These are phyloP conservation scores for Ptilonorhynchus violaceus DNA, from an alignment of 2,113 vertebrate species.

Conservation along the genomic window DNA sequence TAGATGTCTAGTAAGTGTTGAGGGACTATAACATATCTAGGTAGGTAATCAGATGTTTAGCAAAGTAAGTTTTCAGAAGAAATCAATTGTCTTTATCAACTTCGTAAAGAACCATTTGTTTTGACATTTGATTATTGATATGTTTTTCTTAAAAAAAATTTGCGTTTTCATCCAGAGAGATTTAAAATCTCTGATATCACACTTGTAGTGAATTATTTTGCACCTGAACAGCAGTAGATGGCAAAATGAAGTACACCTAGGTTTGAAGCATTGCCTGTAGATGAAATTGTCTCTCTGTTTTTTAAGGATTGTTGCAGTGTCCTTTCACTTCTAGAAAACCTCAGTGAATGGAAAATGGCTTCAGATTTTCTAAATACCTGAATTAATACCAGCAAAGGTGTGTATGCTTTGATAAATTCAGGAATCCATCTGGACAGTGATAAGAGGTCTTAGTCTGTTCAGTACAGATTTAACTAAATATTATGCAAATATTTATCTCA, in stretches of 20 bases:
- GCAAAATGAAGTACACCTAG: neutral
- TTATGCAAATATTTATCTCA: conserved; percentile 52
- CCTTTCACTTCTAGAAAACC: neutral
- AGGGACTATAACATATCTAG: neutral
- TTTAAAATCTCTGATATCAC: neutral
- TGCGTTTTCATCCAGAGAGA: neutral
- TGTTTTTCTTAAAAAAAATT: neutral
- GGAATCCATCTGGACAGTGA: conserved; percentile 21
- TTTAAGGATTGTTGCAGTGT: neutral
- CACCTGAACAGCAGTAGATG: neutral
- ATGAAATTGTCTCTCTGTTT: neutral
- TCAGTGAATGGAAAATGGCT: neutral
- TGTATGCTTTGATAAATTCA: conserved; percentile 8
- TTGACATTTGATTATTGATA: neutral
- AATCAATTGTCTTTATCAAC: neutral
- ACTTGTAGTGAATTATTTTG: neutral
- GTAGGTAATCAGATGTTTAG: neutral
- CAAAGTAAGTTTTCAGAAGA: neutral
- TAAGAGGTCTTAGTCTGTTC: conserved; percentile 23
- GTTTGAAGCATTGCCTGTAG: neutral
- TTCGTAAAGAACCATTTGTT: neutral
- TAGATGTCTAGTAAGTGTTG: neutral
- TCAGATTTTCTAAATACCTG: neutral
- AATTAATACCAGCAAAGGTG: neutral
- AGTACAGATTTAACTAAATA: conserved; percentile 35